Evolutionary conservation across 2,888 invertebrate genomes (phyloP), one percentile per base, ranked within the genome.

Genomic region (Marasmarcha lunaedactyla): DNA sequence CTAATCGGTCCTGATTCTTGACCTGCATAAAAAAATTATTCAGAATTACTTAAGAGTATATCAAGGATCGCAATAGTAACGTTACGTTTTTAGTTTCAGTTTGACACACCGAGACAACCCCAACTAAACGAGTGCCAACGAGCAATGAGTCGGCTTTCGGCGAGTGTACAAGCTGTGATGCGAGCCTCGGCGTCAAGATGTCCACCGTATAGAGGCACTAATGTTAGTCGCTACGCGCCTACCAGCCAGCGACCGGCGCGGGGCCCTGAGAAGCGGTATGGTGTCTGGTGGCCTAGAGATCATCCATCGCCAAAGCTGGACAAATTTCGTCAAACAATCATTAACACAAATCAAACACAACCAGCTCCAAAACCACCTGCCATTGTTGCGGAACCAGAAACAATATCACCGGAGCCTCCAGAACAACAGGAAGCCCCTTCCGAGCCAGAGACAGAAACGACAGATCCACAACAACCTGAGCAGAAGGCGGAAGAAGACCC

Each of bases 161-260:
- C 73, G 1, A 73, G 71, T 45, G 70, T 78, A 41, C 78, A 77
- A 46, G 77, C 71, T 1, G 69, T 69, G 26, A 67, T 74, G 56
- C 57, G 74, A 5, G 71, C 76, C 10, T 61, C 71, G 2, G 65
- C 71, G 1, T 64, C 65, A 15, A 67, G 78, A 30, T 71, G 68
- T 42, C 67, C 69, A 0, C 71, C 71, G 3, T 81, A 81, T 52
- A 64, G 81, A 33, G 79, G 74, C 39, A 73, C 79, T 42, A 74
- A 77, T 49, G 68, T 77, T 39, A 71, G 71, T 43, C 65, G 79
- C 14, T 78, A 76, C 57, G 71, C 79, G 15, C 77, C 79, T 42
- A 74, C 78, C 13, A 67, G 64, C 25, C 73, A 63, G 43, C 61
- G 79, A 9, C 74, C 74, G 0, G 51, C 65, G 14, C 63, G 76